Evolutionary conservation across 2,888 invertebrate genomes (phyloP).

Genomic region (Xanthia icteritia): DNA sequence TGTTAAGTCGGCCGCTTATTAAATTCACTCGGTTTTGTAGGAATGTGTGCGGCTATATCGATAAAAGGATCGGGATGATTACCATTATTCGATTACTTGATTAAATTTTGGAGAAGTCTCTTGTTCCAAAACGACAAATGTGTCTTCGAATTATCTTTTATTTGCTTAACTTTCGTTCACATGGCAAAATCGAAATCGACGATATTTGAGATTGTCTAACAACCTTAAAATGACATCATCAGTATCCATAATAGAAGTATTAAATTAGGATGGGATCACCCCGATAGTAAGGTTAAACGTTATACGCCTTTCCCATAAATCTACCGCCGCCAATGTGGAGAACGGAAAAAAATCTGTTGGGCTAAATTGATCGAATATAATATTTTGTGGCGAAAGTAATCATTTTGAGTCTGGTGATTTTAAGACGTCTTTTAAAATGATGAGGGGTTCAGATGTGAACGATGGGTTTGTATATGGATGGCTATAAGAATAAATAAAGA

Average conservation of each 20-base stretch:
- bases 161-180: not conserved
- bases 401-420: not conserved
- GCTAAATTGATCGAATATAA: slow-evolving; percentile 3
- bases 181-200: not conserved
- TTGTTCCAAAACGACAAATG: not conserved
- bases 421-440: not conserved
- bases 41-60: slow-evolving; percentile 43
- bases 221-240: not conserved
- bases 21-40: slow-evolving; percentile 61
- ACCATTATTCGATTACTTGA: slow-evolving; percentile 38
- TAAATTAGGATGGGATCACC: slow-evolving; percentile 7
- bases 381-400: slow-evolving; percentile 6
- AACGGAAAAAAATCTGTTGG: not conserved
- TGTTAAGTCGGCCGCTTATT: slow-evolving; percentile 63
- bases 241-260: not conserved
- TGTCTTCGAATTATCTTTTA: not conserved
- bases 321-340: not conserved
- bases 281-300: not conserved
- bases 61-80: slow-evolving; percentile 32
- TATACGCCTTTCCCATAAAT: slow-evolving; percentile 13
- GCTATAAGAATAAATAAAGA: not conserved
- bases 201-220: not conserved
- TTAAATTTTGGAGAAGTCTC: not conserved
- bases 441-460: not conserved
- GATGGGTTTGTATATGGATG: not conserved